A percentile compares a stretch with the other conserved stretches of the same genome.
These are phyloP conservation scores for Erethizon dorsatum DNA, from an alignment of 2,797 vertebrate genomes.

Conservation along the genomic window DNA sequence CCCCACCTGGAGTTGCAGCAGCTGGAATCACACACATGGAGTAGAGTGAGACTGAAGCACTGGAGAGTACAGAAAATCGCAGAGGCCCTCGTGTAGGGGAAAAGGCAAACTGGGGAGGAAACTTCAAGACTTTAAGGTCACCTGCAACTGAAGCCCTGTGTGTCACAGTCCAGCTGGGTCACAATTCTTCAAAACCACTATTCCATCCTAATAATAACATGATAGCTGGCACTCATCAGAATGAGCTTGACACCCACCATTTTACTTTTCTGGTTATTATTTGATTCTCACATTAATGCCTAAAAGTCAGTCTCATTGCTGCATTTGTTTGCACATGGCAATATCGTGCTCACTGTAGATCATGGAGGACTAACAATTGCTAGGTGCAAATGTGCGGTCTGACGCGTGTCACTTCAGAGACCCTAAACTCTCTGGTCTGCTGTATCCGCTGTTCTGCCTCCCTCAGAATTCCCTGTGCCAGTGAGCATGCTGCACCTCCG, in stretches of 20 bases:
- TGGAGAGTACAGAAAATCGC: background rate
- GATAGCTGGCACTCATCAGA: background rate
- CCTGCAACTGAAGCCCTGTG: background rate
- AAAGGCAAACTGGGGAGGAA: background rate
- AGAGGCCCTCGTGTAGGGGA: background rate
- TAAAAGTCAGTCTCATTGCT: background rate
- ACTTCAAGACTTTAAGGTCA: background rate
- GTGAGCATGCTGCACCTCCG: rapidly evolving
- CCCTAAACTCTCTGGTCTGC: background rate
- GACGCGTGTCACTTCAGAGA: rapidly evolving
- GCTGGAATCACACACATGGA: background rate
- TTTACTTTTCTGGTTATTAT: background rate
- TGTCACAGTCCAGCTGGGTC: background rate
- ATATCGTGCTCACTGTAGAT: background rate
- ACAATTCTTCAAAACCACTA: background rate
- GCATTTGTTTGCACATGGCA: background rate
- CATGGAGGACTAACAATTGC: background rate
- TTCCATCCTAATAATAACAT: background rate
- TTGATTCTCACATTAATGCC: background rate
- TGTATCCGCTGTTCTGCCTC: rapidly evolving
- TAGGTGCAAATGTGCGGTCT: background rate
- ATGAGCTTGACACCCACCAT: background rate
- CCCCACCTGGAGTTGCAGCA: background rate
- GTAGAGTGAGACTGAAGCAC: background rate
- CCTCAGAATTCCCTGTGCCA: background rate